Conservation (phyloP, 92 coral and sea anemone genomes). For the Paragorgia papillata region DNA sequence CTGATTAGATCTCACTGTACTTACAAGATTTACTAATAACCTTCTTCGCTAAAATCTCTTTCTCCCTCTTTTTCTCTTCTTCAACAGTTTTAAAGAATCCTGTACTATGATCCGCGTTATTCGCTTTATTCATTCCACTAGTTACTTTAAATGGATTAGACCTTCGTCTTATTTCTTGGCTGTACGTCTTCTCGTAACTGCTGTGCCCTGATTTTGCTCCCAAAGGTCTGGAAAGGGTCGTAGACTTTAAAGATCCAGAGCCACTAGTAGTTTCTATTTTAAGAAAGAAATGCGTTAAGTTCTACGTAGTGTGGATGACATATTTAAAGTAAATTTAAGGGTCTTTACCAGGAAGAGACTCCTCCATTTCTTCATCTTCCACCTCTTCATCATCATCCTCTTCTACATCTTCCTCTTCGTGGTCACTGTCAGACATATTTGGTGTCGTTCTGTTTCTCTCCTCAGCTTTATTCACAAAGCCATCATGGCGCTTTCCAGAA, state of each 20-base stretch:
- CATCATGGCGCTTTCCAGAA: no score
- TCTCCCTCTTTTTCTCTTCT: conserved; percentile 79
- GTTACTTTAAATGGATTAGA: conserved; percentile 87
- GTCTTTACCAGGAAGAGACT: background rate
- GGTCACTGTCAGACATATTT: background rate
- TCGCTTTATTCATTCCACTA: conserved; percentile 58
- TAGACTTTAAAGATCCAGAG: background rate
- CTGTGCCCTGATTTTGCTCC: conserved; percentile 53
- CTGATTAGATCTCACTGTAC: conserved; percentile 28
- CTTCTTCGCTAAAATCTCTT: conserved; percentile 56
- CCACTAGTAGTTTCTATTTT: background rate
- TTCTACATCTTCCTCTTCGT: conserved; percentile 43
- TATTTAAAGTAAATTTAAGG: no score
- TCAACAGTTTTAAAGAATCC: conserved; percentile 93
- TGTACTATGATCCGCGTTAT: conserved; percentile 62
- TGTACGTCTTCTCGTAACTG: conserved; percentile 3
- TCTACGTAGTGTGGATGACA: background rate
- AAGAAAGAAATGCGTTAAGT: background rate
- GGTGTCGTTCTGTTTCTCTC: conserved; percentile 5
- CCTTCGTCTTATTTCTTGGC: conserved; percentile 74
- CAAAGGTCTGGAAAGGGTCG: conserved; percentile 45
- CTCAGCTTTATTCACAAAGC: conserved; percentile 33
- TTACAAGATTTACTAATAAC: conserved; percentile 64
- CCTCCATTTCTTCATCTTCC: conserved; percentile 48
- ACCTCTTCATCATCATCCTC: conserved; percentile 23